A percentile compares a stretch with the other conserved stretches of the same genome.
Conservation (phyloP, 2,113 vertebrate species). For the Eptesicus fuscus region DNA sequence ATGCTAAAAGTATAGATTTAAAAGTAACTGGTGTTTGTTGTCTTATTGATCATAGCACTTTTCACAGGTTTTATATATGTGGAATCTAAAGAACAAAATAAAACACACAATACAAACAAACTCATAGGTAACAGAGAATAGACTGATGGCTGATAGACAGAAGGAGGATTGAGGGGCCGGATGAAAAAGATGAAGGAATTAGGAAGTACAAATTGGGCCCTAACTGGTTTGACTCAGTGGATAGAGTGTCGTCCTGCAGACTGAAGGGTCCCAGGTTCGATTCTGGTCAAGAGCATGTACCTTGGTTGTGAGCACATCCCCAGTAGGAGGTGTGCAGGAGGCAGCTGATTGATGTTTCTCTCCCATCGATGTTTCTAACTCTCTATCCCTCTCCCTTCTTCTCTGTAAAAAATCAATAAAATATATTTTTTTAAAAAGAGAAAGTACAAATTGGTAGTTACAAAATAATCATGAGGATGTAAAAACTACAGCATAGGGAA, state of each 20-base stretch:
- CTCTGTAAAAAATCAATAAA: no score
- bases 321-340: no score
- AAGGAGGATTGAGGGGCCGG: neutral
- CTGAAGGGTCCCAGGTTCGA: no score
- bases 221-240: no score
- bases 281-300: no score
- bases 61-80: neutral
- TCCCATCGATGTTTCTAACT: no score
- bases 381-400: no score
- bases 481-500: neutral
- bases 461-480: neutral
- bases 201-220: neutral
- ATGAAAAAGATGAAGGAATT: neutral
- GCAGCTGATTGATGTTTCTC: no score
- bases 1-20: neutral
- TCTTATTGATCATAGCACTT: neutral
- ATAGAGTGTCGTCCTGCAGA: no score
- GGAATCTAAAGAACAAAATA: neutral
- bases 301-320: no score
- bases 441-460: neutral
- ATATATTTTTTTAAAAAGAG: neutral
- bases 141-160: neutral
- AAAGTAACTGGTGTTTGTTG: neutral
- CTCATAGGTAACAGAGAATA: neutral
- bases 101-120: neutral